These are phyloP conservation scores for Hyphantria cunea DNA, from an alignment of 1,140 invertebrate species.

Conservation along the genomic window DNA sequence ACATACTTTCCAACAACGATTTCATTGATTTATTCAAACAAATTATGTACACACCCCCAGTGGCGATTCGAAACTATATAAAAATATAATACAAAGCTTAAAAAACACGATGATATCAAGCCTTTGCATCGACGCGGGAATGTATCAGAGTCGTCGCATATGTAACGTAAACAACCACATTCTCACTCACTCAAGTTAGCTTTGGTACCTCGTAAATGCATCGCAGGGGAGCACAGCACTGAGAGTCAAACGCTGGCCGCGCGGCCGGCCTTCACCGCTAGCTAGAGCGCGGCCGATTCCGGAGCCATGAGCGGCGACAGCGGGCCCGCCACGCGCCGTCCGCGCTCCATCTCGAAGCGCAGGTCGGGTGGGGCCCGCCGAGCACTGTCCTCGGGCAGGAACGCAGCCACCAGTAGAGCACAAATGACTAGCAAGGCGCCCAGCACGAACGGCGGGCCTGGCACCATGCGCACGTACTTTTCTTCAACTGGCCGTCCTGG, in stretches of 20 bases:
- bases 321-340: constrained; percentile 88
- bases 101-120: constrained; percentile 61
- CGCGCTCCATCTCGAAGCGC: constrained; percentile 89
- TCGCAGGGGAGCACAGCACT: constrained; percentile 42
- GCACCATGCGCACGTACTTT: constrained; percentile 87
- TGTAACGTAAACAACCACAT: constrained; percentile 36
- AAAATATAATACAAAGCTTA: constrained; percentile 70
- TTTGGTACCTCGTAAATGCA: constrained; percentile 73
- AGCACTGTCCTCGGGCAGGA: constrained; percentile 90
- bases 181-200: constrained; percentile 59
- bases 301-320: constrained; percentile 91
- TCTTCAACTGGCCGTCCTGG: constrained; percentile 58
- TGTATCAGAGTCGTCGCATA: constrained; percentile 52
- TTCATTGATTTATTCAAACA: constrained; percentile 62
- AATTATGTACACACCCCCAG: constrained; percentile 63
- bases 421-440: constrained; percentile 98
- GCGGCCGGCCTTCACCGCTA: constrained; percentile 60
- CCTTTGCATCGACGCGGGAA: constrained; percentile 57
- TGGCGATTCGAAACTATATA: constrained; percentile 45
- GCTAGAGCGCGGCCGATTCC: constrained; percentile 87
- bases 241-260: constrained; percentile 70
- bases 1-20: constrained; percentile 52
- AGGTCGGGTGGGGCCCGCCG: constrained; percentile 85
- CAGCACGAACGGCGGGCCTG: constrained; percentile 99
- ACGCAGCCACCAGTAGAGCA: constrained; percentile 95